These are phyloP conservation scores for Eupithecia dodoneata DNA, from an alignment of 2,888 invertebrate species.

Conservation along the genomic window DNA sequence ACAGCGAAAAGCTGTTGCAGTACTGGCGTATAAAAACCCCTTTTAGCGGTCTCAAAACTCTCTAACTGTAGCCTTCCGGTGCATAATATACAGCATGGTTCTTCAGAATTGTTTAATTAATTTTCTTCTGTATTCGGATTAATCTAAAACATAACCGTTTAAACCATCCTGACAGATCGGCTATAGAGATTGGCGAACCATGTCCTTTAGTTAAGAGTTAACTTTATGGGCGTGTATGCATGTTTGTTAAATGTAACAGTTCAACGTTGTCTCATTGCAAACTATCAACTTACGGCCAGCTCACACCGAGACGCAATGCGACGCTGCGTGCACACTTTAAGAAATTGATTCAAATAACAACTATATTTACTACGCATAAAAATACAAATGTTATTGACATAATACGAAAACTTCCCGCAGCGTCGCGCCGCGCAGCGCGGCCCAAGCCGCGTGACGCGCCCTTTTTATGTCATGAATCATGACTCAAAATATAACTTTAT, in stretches of 20 bases:
- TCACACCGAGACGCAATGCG: no score
- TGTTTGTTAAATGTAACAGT: not conserved
- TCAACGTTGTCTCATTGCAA: not conserved
- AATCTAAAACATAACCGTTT: not conserved
- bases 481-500: no score
- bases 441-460: no score
- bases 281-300: not conserved
- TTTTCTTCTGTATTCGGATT: not conserved
- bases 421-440: no score
- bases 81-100: not conserved
- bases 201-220: not conserved
- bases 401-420: no score
- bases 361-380: no score
- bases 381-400: no score
- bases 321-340: no score
- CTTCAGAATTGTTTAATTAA: not conserved
- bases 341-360: no score
- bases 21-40: no score
- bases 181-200: not conserved
- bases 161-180: not conserved
- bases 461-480: no score
- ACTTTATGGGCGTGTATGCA: not conserved
- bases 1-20: not conserved
- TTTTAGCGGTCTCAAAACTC: no score
- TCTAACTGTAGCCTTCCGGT: not conserved